A percentile compares a stretch with the other conserved stretches of the same genome.
Evolutionary conservation across 2,113 vertebrate species (phyloP).

Genomic region (Pseudorectes ferrugineus): DNA sequence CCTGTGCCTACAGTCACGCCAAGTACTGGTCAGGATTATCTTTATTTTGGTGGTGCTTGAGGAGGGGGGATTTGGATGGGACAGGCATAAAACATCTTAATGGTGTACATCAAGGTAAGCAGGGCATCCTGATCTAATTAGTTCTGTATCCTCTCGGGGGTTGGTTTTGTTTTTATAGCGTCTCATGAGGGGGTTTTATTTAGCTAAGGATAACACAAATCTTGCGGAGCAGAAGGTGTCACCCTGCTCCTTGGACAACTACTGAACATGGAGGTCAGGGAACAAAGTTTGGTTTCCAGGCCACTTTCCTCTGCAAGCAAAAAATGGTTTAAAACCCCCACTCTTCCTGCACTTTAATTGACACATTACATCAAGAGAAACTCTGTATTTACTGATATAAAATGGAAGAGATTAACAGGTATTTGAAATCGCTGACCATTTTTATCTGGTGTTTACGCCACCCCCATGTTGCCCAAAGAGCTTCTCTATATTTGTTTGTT

Average conservation of each 20-base stretch:
- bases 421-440: not conserved
- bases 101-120: not conserved
- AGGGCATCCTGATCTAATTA: not conserved
- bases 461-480: not conserved
- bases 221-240: not conserved
- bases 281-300: not conserved
- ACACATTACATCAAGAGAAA: not conserved
- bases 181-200: not conserved
- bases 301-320: not conserved
- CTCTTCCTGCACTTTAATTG: not conserved
- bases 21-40: not conserved
- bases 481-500: slow-evolving; percentile 51
- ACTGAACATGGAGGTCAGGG: not conserved
- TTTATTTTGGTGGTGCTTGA: not conserved
- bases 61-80: not conserved
- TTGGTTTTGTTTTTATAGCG: not conserved
- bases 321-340: not conserved
- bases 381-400: not conserved
- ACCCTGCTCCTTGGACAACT: not conserved
- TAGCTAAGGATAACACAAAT: slow-evolving; percentile 22
- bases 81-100: not conserved
- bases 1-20: not conserved
- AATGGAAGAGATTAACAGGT: not conserved
- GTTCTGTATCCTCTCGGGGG: not conserved
- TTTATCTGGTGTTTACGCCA: not conserved